Conservation (phyloP, 2,113 vertebrate species). For the Carassius carassius region DNA sequence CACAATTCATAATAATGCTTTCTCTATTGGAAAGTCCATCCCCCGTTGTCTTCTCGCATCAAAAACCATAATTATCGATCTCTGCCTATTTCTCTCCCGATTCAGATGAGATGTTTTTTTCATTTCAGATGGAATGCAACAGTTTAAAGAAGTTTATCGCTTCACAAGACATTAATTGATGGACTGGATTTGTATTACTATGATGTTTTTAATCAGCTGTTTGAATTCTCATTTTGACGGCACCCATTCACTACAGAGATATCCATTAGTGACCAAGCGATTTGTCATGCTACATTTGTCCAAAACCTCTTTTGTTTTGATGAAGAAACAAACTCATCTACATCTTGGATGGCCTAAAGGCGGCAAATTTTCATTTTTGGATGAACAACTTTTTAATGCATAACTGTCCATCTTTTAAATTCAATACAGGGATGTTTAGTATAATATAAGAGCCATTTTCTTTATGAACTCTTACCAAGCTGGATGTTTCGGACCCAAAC, state of each 20-base stretch:
- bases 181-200: not conserved
- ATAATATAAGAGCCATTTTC: conserved; percentile 29
- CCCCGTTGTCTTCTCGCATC: too few relatives aligned
- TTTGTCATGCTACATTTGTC: not conserved
- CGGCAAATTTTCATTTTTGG: not conserved
- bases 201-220: not conserved
- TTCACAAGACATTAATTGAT: not conserved
- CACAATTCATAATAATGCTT: too few relatives aligned
- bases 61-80: too few relatives aligned
- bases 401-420: not conserved
- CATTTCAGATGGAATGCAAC: too few relatives aligned
- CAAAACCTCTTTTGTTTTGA: not conserved
- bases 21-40: too few relatives aligned
- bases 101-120: too few relatives aligned
- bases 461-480: conserved; percentile 78
- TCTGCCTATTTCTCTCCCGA: too few relatives aligned
- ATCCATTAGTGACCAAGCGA: not conserved
- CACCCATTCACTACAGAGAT: not conserved
- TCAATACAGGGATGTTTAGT: conserved; percentile 4
- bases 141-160: too few relatives aligned
- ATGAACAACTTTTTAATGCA: not conserved
- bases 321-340: not conserved
- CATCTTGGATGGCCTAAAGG: not conserved
- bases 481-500: conserved; percentile 99
- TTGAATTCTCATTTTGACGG: too few relatives aligned